Base-by-base conservation (phyloP, 2,888 invertebrate genomes). In the Seira musarum region DNA sequence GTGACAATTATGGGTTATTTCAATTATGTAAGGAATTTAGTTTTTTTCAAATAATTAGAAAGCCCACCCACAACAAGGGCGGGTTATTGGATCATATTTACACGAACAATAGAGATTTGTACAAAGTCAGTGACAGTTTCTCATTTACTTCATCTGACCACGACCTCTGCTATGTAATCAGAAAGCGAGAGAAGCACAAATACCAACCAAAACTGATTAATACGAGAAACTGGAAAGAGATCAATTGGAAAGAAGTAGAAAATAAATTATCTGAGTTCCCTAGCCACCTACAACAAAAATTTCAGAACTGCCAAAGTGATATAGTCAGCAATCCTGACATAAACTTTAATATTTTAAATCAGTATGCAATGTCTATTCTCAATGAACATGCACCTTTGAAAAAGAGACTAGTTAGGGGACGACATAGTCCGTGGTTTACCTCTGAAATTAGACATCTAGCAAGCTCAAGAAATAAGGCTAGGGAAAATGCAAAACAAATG, bases 391-490 rank as follows among this genome's bases (percentile, higher is more conserved):
- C 74, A 25, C 67, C 74, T 15, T n/a, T 66, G 13, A 74, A 57
- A 19, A 53, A 35, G 6, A 2, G 68, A 5, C n/a, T 68, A 40
- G 60, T 76, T 6, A 76, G 69, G 40, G 72, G 78, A n/a, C 66
- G 67, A 61, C 25, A n/a, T 61, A 24, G 21, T 40, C 78, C 78
- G 6, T 79, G 72, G 78, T 79, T 72, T 3, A 79, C n/a, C n/a
- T 2, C 35, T 10, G 63, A 79, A 22, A 24, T 79, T 2, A 21
- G 24, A 5, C 10, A 8, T 1, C 3, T 2, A 30, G 35, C 17
- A 5, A 35, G 19, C 24, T n/a, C n/a, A n/a, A n/a, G 66, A 53
- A 57, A 74, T 25, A 46, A 22, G 25, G 8, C 21, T 1, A 10
- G n/a, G 3, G 53, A 15, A 10, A 1, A 66, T 15, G 22, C 1